Percentiles rank a stretch among this genome's conserved stretches.
Evolutionary conservation across 1,140 invertebrate species (phyloP).

Genomic region (Euura saliciscinereae): DNA sequence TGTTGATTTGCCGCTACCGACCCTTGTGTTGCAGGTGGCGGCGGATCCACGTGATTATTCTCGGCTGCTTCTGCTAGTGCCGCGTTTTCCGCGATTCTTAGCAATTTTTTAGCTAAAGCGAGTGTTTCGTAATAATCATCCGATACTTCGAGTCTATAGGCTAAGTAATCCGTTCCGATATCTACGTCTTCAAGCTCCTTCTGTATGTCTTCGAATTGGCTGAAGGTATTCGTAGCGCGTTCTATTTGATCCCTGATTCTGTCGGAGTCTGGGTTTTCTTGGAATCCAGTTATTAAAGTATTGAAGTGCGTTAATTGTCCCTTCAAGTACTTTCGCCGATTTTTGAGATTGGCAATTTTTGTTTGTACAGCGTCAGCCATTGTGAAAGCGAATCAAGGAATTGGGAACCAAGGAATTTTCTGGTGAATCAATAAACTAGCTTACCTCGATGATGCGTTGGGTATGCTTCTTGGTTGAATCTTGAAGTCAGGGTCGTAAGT

Average conservation of each 20-base stretch:
- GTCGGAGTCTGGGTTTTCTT: background rate
- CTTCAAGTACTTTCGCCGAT: background rate
- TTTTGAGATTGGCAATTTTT: background rate
- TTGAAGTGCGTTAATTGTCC: background rate
- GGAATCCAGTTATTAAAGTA: background rate
- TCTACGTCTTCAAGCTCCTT: background rate
- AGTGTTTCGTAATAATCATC: no score
- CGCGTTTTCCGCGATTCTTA: background rate
- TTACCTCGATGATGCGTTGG: background rate
- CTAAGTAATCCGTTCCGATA: background rate
- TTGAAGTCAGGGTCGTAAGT: background rate
- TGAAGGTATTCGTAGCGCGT: background rate
- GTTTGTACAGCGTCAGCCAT: background rate
- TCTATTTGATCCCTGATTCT: background rate
- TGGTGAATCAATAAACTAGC: background rate
- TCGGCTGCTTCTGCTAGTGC: background rate
- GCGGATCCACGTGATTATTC: background rate
- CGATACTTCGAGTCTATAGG: background rate
- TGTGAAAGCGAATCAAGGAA: background rate
- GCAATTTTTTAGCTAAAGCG: no score
- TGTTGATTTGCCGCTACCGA: constrained; percentile 37
- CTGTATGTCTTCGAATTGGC: background rate
- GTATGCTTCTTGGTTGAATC: background rate
- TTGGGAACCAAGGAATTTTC: background rate
- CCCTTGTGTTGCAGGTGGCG: background rate